phyloP scores from a whole-genome alignment of 2,888 invertebrate species.

The Stenotaenia linearis region DNA sequence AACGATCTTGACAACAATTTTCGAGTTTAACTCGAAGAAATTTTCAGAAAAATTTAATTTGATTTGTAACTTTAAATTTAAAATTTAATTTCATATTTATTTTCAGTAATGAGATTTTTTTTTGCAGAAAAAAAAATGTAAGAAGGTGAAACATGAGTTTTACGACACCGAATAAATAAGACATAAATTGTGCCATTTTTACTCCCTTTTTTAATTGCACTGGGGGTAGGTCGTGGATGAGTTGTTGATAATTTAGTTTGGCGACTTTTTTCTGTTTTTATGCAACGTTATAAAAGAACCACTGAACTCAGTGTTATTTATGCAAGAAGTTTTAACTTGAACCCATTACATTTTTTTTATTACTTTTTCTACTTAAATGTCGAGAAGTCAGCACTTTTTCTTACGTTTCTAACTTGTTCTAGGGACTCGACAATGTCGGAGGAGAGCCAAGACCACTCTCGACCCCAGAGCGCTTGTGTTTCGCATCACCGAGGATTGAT shows the following conservation, averaged over 20 bases:
- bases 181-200: background rate
- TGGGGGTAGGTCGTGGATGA: background rate
- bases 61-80: background rate
- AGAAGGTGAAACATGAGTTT: conserved; percentile 3
- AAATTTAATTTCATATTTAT: background rate
- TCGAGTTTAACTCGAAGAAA: background rate
- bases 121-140: background rate
- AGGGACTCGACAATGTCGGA: conserved; percentile 64
- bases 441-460: conserved; percentile 46
- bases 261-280: background rate
- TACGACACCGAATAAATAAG: background rate
- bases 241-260: background rate
- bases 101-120: background rate
- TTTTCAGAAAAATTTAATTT: background rate
- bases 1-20: background rate
- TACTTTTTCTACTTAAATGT: background rate
- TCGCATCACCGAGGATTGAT: conserved; percentile 66
- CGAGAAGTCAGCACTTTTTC: background rate
- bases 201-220: background rate
- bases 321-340: background rate
- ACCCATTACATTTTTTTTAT: conserved; percentile 1
- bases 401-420: conserved; percentile 49
- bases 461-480: conserved; percentile 28
- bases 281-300: background rate
- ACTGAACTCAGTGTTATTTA: background rate